phyloP scores from a whole-genome alignment of 2,888 invertebrate species.

The Platycnemis pennipes region DNA sequence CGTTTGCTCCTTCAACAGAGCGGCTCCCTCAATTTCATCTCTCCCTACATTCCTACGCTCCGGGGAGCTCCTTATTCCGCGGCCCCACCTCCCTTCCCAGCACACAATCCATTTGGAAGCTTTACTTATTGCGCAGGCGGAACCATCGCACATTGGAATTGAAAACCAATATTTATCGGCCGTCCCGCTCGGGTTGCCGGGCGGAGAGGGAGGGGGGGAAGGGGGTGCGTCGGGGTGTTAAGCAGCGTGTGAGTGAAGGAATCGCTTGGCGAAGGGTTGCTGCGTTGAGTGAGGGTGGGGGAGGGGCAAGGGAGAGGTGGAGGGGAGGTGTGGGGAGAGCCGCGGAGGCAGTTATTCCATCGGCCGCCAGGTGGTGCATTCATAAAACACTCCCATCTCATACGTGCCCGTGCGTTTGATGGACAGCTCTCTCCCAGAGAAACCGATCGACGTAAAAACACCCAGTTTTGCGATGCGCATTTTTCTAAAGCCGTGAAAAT shows the following conservation, averaged over 20 bases:
- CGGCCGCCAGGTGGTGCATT: not conserved
- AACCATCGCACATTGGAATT: constrained; percentile 20
- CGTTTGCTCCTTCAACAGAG: not conserved
- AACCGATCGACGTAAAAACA: not conserved
- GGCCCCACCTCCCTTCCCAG: no score
- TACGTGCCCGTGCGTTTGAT: not conserved
- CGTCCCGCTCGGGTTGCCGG: not conserved
- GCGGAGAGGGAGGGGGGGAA: not conserved
- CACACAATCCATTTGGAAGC: not conserved
- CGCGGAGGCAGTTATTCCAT: not conserved
- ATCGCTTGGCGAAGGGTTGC: not conserved
- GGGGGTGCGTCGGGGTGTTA: not conserved
- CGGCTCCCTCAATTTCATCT: not conserved
- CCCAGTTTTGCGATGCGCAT: not conserved
- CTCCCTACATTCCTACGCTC: not conserved
- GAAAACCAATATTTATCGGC: constrained; percentile 39
- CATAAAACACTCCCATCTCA: not conserved
- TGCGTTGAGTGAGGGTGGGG: no score
- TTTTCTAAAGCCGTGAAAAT: not conserved
- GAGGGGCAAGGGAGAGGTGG: not conserved
- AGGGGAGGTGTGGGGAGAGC: not conserved
- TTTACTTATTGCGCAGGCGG: constrained; percentile 10
- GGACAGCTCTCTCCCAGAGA: not conserved
- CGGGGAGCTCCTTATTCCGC: not conserved
- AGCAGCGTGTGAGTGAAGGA: not conserved